These are phyloP conservation scores for Drosophila pallidifrons DNA, from an alignment of 1,140 invertebrate genomes.

Conservation along the genomic window DNA sequence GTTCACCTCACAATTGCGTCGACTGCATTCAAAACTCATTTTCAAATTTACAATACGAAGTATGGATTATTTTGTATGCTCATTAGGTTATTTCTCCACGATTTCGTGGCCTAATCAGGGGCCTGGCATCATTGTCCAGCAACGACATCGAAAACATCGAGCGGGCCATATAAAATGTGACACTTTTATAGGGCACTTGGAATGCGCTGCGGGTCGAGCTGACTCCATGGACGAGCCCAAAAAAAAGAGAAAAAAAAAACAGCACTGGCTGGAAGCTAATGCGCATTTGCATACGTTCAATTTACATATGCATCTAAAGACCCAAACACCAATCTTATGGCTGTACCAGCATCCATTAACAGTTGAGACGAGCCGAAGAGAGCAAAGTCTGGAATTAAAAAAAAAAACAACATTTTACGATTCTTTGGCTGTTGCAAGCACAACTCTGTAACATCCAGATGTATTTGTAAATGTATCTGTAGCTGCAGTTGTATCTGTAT, in stretches of 20 bases:
- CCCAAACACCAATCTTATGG: not conserved
- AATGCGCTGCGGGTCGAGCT: constrained; percentile 63
- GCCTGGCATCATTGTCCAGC: constrained; percentile 23
- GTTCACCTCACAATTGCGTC: constrained; percentile 52
- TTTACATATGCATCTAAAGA: constrained; percentile 64
- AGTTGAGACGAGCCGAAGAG: not conserved
- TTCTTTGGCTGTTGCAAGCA: constrained; percentile 12
- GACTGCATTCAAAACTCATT: constrained; percentile 19
- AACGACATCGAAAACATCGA: constrained; percentile 17
- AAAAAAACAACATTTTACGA: constrained; percentile 54
- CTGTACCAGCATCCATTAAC: constrained; percentile 46
- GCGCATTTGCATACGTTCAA: constrained; percentile 56
- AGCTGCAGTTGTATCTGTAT: not conserved
- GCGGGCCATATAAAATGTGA: constrained; percentile 69
- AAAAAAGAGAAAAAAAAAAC: not conserved
- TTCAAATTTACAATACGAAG: not conserved
- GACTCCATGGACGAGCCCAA: constrained; percentile 55
- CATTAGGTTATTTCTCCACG: constrained; percentile 37
- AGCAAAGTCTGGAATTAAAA: constrained; percentile 53
- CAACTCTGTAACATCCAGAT: constrained; percentile 26
- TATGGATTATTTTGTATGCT: constrained; percentile 2
- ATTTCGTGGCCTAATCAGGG: constrained; percentile 58
- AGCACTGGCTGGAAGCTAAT: constrained; percentile 3
- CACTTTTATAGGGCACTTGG: constrained; percentile 79
- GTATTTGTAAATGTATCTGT: constrained; percentile 13